Base-by-base conservation (phyloP, 2,888 invertebrate species). In the Onthophagus sagittarius region DNA sequence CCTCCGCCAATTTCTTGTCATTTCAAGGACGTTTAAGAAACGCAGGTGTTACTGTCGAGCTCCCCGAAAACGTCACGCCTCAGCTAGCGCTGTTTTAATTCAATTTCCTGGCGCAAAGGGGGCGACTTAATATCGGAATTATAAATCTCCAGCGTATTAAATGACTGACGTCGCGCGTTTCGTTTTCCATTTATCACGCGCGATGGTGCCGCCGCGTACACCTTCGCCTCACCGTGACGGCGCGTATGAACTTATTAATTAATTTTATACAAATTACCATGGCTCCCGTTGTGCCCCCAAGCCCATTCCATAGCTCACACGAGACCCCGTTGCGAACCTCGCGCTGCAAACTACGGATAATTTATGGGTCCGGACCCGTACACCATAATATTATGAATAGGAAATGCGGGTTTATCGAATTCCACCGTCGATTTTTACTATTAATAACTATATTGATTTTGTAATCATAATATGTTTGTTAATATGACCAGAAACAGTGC, bases 231-330 rank as follows among this genome's bases (percentile, higher is more conserved):
- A 15, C 15, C 67, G 31, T 15, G n/a, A 67, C 67, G 39, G 39
- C 39, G 39, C 39, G 67, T 67, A 67, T 67, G 67, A 67, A 67
- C 67, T 67, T 67, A 67, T 67, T 67, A 67, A 67, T 67, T 67
- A 67, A 67, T 67, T 67, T 67, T 67, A 67, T 15, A 67, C 67
- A 67, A 67, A 67, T 67, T 67, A 67, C 67, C 15, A 32, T 14
- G 64, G 9, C 14, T 15, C 15, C 23, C 15, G 64, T 13, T 15
- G 64, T 9, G 64, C n/a, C 64, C 15, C 63, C 4, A 14, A 5
- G n/a, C 15, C 23, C 15, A 6, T 13, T 15, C 64, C 64, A 15
- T 14, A 23, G n/a, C 67, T 15, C 23, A 23, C 67, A 32, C 23
- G 31, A 23, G n/a, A 23, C n/a, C 67, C 23, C 67, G 23, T 23